These are phyloP conservation scores for Cordylochernes scorpioides DNA, from an alignment of 2,888 invertebrate species.

Conservation along the genomic window DNA sequence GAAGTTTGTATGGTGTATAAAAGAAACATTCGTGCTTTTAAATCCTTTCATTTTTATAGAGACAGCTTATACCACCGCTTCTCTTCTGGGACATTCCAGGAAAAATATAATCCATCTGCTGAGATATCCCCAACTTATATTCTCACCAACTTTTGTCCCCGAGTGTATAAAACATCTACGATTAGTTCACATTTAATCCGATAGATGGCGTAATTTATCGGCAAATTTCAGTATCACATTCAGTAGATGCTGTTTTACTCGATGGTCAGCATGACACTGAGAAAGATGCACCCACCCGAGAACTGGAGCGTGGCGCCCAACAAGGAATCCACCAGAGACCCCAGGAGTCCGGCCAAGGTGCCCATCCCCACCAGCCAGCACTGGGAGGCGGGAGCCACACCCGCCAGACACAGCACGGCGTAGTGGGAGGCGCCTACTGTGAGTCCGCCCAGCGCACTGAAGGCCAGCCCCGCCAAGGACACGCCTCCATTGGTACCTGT, in stretches of 20 bases:
- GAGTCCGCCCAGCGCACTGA: conserved; percentile 37
- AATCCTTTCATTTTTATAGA: no score
- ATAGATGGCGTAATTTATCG: not conserved
- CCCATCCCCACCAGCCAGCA: conserved; percentile 52
- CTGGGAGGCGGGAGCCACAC: conserved; percentile 17
- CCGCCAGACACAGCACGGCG: conserved; percentile 31
- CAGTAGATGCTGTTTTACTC: no score
- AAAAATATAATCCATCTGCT: no score
- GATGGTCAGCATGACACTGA: no score
- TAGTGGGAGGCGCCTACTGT: conserved; percentile 44
- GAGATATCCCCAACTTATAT: no score
- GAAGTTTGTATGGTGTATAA: no score
- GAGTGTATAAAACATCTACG: not conserved
- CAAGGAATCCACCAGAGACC: conserved; percentile 53
- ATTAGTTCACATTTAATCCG: not conserved
- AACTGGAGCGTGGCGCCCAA: conserved; percentile 61
- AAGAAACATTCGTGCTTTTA: no score
- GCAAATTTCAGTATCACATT: no score
- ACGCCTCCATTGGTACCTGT: conserved; percentile 64
- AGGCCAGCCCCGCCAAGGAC: conserved; percentile 30
- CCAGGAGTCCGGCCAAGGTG: conserved; percentile 43
- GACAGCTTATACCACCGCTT: no score
- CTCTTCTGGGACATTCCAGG: no score
- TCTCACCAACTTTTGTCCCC: conserved; percentile 1
- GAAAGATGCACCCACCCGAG: conserved; percentile 31